A percentile compares a stretch with the other conserved stretches of the same genome.
These are phyloP conservation scores for Sturnus vulgaris DNA, from an alignment of 2,113 vertebrate genomes.

Conservation along the genomic window DNA sequence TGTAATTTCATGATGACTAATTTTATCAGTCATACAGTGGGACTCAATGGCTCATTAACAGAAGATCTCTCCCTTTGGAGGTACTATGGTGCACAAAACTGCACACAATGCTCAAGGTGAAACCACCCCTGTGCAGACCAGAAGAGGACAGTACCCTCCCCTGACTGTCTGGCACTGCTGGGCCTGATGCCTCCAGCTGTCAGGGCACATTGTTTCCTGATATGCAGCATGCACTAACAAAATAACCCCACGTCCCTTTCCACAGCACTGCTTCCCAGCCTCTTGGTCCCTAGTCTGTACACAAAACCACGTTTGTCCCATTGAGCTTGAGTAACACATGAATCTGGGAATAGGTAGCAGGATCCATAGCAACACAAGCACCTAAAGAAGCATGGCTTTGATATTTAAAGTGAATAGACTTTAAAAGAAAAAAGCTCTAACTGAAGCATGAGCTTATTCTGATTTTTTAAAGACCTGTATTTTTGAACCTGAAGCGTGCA, in stretches of 20 bases:
- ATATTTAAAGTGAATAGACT: not conserved
- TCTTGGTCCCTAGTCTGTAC: not conserved
- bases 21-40: too few species aligned
- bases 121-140: too few species aligned
- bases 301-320: not conserved
- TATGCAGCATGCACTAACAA: not conserved
- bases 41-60: too few species aligned
- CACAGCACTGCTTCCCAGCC: not conserved
- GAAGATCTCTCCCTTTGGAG: too few species aligned
- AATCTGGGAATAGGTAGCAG: not conserved
- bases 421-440: not conserved
- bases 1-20: too few species aligned
- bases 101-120: not conserved
- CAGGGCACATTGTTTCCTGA: not conserved
- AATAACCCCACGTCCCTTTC: not conserved
- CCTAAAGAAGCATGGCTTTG: not conserved
- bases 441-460: not conserved
- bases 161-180: not conserved
- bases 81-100: not conserved
- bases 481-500: not conserved
- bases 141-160: not conserved
- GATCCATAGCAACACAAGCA: not conserved
- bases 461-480: not conserved
- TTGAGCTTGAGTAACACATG: not conserved
- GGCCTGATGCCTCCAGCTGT: not conserved